Base-by-base conservation (phyloP, 2,797 vertebrate species). In the Falco peregrinus region DNA sequence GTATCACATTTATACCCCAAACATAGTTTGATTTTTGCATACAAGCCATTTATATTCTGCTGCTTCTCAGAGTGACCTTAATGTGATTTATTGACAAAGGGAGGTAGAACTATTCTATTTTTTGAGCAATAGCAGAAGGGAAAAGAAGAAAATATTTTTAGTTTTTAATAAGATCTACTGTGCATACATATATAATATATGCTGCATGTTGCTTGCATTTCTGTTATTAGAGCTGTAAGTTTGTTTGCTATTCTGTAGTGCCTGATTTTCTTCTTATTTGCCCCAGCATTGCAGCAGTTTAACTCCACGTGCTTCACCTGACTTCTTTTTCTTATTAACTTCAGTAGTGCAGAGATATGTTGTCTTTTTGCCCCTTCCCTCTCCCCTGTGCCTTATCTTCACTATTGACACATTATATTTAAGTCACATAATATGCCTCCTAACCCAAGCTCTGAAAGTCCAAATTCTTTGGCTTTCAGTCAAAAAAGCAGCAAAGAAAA, bases 51-150 rank as follows among this genome's bases (percentile, higher is more conserved):
- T 93, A 57, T 83, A 93, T 94, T 91, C 82, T 54, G 21, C 41
- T 63, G 59, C 76, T 96, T 64, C 80, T 95, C 68, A 26, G 73
- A 88, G 43, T 80, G 63, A 85, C 92, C 92, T 92, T 97, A 92
- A 59, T 83, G 87, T 78, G 91, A 85, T 92, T 97, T 97, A 97
- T 95, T 82, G 94, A 90, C 53, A 85, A 84, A 84, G 59, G 64
- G 57, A 71, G 70, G 88, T 87, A 65, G 78, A 93, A 29, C 57
- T 85, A 73, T 78, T 78, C 31, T 89, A 10, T 33, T 81, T 90
- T 79, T 84, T 51, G 21, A 35, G 91, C 84, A 75, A 33, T 56
- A 94, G 79, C 54, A 92, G 63, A 93, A 73, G 45, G 83, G 83
- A 93, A 50, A 92, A 65, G 47, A 83, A 85, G 86, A 74, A 96